phyloP scores from a whole-genome alignment of 2,888 invertebrate genomes.

The Agrypnus murinus region DNA sequence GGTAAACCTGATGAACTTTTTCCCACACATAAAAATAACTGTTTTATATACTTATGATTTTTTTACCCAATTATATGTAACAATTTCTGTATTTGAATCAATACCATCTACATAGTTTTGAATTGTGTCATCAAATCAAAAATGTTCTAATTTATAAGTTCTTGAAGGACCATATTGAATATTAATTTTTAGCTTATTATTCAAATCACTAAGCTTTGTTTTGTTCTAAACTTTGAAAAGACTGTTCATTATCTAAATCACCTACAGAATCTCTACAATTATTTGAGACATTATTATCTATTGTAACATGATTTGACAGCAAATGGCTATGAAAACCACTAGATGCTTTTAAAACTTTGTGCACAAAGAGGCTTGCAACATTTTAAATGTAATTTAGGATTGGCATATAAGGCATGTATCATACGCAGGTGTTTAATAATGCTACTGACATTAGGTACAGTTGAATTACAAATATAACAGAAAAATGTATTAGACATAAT shows the following conservation, averaged over 20 bases:
- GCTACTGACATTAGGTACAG: not conserved
- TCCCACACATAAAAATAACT: not conserved
- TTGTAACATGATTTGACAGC: too few relatives aligned
- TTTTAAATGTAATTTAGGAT: too few relatives aligned
- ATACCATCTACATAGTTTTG: not conserved
- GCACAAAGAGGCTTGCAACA: too few relatives aligned
- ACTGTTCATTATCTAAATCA: too few relatives aligned
- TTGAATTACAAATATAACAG: constrained; percentile 7
- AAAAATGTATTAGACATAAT: constrained; percentile 5
- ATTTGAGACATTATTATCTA: too few relatives aligned
- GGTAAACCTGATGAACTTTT: not conserved
- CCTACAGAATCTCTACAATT: too few relatives aligned
- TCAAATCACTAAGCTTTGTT: too few relatives aligned
- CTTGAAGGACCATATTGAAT: not conserved
- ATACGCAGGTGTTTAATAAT: too few relatives aligned
- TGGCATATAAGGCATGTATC: too few relatives aligned
- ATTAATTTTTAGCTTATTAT: not conserved
- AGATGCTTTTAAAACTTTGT: too few relatives aligned
- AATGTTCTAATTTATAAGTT: not conserved
- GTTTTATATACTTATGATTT: not conserved
- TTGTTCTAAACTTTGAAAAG: too few relatives aligned
- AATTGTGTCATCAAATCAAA: not conserved
- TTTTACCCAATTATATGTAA: not conserved
- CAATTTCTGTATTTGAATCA: not conserved
- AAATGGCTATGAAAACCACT: too few relatives aligned